Evolutionary conservation across 2,888 invertebrate genomes (phyloP), one percentile per base, ranked within the genome.

Genomic region (Eutolmus rufibarbis): DNA sequence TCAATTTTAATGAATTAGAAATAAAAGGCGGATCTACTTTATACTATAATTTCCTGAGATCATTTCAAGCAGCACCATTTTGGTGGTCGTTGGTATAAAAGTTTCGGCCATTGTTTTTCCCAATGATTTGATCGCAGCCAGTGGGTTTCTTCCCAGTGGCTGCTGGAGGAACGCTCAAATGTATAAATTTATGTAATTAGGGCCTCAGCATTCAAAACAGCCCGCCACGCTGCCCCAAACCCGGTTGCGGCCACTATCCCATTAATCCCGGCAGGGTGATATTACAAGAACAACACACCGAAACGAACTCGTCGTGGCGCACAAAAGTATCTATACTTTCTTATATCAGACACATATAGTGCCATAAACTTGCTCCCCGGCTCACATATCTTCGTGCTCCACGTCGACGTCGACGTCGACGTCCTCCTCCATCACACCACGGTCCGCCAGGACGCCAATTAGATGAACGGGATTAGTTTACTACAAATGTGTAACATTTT

Each of bases 401-500:
- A 40, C 40, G 40, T 40, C 40, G 43, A 46, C 43, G 43, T 43
- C 2, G 43, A 43, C 43, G 23, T 84, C 19, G 37, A 37, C 66
- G 34, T 84, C 66, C 57, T 28, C 31, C 34, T 82, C n/a, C 14
- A 23, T 28, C 56, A 37, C 19, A 14, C 74, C 84, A 66, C 9
- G 31, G 51, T 84, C 19, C 66, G 5, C n/a, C 34, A 34, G 40
- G 40, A 84, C 84, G 57, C 74, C 84, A 84, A 84, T 84, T 84
- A 84, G 57, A 66, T 74, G 84, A 84, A 84, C 66, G 23, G 84
- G 84, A 84, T 84, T 84, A 84, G 84, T 84, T 84, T 66, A 84
- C 84, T 84, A 84, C 84, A 84, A 84, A 84, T 84, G 84, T 84
- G 84, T 74, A 84, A 74, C 84, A 74, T 84, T 84, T 84, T 84